Base-by-base conservation (phyloP, 2,797 vertebrate genomes). In the Enoplosus armatus region DNA sequence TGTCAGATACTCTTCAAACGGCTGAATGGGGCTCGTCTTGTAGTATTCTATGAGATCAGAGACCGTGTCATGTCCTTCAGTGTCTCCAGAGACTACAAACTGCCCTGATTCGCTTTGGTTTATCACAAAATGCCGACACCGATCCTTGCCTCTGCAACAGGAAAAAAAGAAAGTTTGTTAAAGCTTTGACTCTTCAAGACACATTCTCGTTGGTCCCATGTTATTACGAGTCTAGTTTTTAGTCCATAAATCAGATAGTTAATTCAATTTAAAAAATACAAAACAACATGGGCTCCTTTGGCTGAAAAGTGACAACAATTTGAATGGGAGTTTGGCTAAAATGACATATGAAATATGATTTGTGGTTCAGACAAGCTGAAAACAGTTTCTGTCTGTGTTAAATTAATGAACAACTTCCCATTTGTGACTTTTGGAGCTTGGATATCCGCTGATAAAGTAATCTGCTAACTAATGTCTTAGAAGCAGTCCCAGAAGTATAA, bases 111-210 rank as follows among this genome's bases (percentile, higher is more conserved):
- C 92, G 37, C 86, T 94, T 82, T 96, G 96, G 82, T 87, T 96
- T 83, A 97, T 97, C 72, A 97, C 92, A 78, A 97, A 98, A 84
- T 98, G 97, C 8, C 97, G 94, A 83, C 96, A 97, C 6, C 96
- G 94, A 67, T 97, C 95, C 2, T 77, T 91, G 18, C 97, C 97
- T 89, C 97, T 98, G 90, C 26, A 92, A 86, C 56, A 79, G 18
- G 65, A 82, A 53, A 33, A 76, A 77, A 72, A n/a, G n/a, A 31
- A 0, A 4, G 3, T 14, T 24, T 16, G 35, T 80, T 66, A 45
- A 77, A 67, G 39, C 20, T 7, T 5, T 50, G 22, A 31, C 29
- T 43, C 15, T 33, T 1, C 7, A 12, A 5, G 31, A 9, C 18
- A 62, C n/a, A 2, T 53, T 39, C 1, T 29, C n/a, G 18, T 59